phyloP scores from a whole-genome alignment of 2,797 vertebrate species.

The Melanotaenia pygmaea region DNA sequence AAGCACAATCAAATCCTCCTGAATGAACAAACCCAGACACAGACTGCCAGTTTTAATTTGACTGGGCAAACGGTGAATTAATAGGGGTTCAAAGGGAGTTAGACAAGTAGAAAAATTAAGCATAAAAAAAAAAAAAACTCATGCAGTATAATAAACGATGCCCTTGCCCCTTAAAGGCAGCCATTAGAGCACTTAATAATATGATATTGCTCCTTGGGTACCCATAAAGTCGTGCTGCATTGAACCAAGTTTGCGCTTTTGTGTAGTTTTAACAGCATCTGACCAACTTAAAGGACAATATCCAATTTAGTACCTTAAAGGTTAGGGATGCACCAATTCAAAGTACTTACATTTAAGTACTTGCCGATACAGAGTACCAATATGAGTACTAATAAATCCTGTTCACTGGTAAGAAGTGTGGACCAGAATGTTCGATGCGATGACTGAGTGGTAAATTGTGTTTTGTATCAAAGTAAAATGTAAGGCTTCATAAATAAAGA shows the following conservation, averaged over 20 bases:
- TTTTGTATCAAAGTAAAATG: background rate
- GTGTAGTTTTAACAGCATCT: slow-evolving; percentile 44
- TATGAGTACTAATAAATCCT: no score
- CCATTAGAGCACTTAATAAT: slow-evolving; percentile 69
- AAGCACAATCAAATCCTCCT: slow-evolving; percentile 71
- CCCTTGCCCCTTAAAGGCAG: slow-evolving; percentile 53
- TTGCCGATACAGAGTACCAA: no score
- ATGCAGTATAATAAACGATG: slow-evolving; percentile 55
- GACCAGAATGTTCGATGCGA: no score
- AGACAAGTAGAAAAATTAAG: slow-evolving; percentile 35
- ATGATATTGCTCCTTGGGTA: slow-evolving; percentile 58
- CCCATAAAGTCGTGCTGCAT: slow-evolving; percentile 35
- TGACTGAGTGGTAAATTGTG: no score
- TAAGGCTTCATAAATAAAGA: no score
- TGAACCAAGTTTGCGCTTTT: slow-evolving; percentile 27
- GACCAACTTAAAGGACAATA: slow-evolving; percentile 49
- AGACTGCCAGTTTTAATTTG: slow-evolving; percentile 72
- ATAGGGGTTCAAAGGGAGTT: slow-evolving; percentile 51
- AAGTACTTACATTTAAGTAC: no score
- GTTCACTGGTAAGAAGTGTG: background rate
- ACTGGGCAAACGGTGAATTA: slow-evolving; percentile 68
- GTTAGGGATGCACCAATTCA: background rate
- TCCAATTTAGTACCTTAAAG: slow-evolving; percentile 6
- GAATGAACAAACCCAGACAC: slow-evolving; percentile 57
- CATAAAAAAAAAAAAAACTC: slow-evolving; percentile 19